phyloP scores from a whole-genome alignment of 1,140 invertebrate genomes.

The Heliothis virescens region DNA sequence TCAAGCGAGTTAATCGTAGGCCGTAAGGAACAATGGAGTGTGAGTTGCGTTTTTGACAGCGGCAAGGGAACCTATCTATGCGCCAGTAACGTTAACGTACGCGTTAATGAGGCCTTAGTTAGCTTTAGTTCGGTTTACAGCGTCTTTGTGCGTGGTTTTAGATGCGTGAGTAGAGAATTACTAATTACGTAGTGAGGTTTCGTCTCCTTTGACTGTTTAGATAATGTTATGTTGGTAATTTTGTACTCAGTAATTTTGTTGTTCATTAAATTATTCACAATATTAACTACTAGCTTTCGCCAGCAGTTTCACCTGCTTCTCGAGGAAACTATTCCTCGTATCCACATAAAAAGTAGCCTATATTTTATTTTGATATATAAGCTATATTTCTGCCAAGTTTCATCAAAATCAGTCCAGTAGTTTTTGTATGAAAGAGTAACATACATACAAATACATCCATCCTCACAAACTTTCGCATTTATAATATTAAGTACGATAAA shows the following conservation, averaged over 20 bases:
- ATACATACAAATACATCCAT: no score
- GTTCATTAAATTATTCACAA: no score
- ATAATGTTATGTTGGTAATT: conserved; percentile 9
- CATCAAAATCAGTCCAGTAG: no score
- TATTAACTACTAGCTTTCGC: no score
- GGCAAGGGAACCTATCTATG: conserved; percentile 17
- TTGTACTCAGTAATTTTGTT: neutral
- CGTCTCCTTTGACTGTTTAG: conserved; percentile 14
- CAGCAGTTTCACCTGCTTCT: no score
- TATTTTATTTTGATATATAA: no score
- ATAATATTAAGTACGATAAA: no score
- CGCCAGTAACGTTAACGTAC: conserved; percentile 22
- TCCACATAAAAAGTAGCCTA: no score
- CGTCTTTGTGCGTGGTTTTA: conserved; percentile 19
- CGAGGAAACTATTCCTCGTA: no score
- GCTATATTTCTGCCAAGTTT: no score
- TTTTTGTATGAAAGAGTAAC: no score
- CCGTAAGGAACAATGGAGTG: conserved; percentile 47
- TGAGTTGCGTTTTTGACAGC: conserved; percentile 47
- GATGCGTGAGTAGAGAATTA: neutral
- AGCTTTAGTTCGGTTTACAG: conserved; percentile 4
- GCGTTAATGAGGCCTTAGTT: conserved; percentile 37
- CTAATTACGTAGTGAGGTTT: neutral
- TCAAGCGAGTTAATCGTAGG: conserved; percentile 57
- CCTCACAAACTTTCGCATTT: no score